Conservation (phyloP, 2,888 invertebrate species). For the Vanessa cardui region DNA sequence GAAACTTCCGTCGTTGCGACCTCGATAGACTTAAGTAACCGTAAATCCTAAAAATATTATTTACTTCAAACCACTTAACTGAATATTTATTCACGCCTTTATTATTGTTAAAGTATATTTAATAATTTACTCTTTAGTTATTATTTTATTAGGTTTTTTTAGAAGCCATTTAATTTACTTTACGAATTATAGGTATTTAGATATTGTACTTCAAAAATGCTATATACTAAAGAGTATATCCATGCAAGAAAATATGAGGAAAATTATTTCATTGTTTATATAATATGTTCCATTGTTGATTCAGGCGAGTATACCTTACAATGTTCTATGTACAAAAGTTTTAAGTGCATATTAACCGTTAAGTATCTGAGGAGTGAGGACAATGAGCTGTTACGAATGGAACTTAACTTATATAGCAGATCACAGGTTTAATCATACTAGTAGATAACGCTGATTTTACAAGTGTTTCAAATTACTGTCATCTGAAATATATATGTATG, state of each 20-base stretch:
- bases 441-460: no score
- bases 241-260: background rate
- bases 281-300: background rate
- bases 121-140: background rate
- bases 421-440: no score
- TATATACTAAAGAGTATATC: background rate
- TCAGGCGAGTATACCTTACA: background rate
- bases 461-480: no score
- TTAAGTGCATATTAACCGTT: background rate
- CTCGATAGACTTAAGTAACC: conserved; percentile 16
- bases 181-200: no score
- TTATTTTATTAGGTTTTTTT: no score
- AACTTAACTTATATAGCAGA: no score
- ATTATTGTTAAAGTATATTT: background rate
- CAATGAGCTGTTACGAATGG: no score
- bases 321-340: background rate
- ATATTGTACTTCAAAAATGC: no score
- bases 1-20: background rate
- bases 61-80: conserved; percentile 6
- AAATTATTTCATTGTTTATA: background rate
- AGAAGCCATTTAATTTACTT: no score
- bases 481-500: no score
- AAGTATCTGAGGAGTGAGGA: no score
- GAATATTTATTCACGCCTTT: background rate
- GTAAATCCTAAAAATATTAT: conserved; percentile 22